Evolutionary conservation across 2,888 invertebrate species (phyloP).

Genomic region (Stenodema calcarata): DNA sequence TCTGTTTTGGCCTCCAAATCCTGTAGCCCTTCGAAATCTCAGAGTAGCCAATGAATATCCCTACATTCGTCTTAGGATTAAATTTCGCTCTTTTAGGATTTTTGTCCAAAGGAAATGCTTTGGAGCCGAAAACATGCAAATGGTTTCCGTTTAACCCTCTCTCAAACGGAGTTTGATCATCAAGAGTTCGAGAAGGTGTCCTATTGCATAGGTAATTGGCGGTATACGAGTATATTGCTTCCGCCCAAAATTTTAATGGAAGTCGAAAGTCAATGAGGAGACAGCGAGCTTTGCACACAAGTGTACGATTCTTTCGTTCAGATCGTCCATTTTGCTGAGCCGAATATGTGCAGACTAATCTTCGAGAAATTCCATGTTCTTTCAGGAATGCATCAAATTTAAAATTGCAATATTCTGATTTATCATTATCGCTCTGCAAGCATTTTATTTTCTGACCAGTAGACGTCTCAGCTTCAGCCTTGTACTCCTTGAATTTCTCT

Average conservation of each 20-base stretch:
- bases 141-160: constrained; percentile 2
- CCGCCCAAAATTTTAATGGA: constrained; percentile 37
- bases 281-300: neutral
- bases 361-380: neutral
- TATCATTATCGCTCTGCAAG: constrained; percentile 28
- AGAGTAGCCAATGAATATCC: constrained; percentile 42
- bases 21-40: neutral
- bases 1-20: neutral
- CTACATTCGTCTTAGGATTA: constrained; percentile 25
- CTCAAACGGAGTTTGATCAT: constrained; percentile 13
- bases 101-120: neutral
- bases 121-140: constrained; percentile 27
- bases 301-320: constrained; percentile 55
- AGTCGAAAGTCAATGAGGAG: neutral
- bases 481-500: constrained; percentile 53
- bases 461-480: constrained; percentile 55
- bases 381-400: neutral
- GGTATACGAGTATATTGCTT: constrained; percentile 3
- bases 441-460: constrained; percentile 55
- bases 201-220: constrained; percentile 19
- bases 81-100: constrained; percentile 17
- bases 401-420: constrained; percentile 14
- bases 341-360: neutral
- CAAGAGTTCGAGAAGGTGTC: constrained; percentile 6
- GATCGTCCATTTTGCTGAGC: constrained; percentile 60